These are phyloP conservation scores for Sebastes fasciatus DNA, from an alignment of 2,113 vertebrate genomes.

Conservation along the genomic window DNA sequence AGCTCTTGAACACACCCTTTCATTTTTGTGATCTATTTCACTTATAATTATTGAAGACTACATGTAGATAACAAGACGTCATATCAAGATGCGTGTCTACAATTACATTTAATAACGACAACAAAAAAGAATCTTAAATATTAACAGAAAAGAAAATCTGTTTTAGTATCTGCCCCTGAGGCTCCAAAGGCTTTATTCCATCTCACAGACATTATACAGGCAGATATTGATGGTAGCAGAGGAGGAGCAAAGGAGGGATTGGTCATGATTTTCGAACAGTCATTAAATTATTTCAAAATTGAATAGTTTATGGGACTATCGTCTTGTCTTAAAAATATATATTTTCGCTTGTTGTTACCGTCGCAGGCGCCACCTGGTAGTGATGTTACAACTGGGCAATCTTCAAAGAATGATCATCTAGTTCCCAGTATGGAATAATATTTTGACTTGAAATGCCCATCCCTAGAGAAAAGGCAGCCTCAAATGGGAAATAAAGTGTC, in stretches of 20 bases:
- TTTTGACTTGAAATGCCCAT: too few species aligned
- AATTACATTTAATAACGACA: conserved; percentile 1
- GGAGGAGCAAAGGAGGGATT: not conserved
- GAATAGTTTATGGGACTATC: too few species aligned
- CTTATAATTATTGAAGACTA: not conserved
- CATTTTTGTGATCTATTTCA: not conserved
- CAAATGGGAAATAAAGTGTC: not conserved
- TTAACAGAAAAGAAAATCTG: not conserved
- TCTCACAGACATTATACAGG: not conserved
- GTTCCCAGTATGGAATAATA: too few species aligned
- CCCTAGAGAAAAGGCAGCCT: not conserved
- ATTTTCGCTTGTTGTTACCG: too few species aligned
- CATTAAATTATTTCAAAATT: too few species aligned
- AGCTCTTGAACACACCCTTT: not conserved
- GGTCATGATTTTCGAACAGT: too few species aligned
- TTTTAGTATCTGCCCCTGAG: not conserved
- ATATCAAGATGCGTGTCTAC: not conserved
- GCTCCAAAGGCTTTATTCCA: not conserved
- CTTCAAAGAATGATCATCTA: too few species aligned
- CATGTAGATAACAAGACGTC: not conserved
- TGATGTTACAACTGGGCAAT: too few species aligned
- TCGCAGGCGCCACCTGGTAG: too few species aligned
- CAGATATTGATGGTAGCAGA: not conserved
- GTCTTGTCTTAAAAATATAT: too few species aligned
- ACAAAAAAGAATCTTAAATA: conserved; percentile 9